Evolutionary conservation across 2,888 invertebrate species (phyloP).

Genomic region (Heteropelma amictum): DNA sequence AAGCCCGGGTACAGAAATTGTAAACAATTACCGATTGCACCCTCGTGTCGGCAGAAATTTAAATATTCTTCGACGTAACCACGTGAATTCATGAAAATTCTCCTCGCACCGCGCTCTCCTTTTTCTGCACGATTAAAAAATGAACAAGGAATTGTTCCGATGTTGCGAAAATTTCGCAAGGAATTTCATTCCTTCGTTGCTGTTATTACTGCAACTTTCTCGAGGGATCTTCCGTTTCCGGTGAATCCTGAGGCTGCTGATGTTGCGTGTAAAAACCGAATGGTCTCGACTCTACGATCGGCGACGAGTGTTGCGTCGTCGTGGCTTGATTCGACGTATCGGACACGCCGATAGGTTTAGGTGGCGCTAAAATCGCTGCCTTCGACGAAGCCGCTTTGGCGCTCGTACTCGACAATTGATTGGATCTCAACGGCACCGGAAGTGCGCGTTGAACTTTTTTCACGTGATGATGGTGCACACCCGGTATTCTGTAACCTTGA

Average conservation of each 20-base stretch:
- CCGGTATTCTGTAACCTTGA: conserved; percentile 81
- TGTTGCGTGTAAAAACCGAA: conserved; percentile 76
- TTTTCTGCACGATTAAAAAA: neutral
- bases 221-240: conserved; percentile 58
- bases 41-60: too few relatives aligned
- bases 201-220: conserved; percentile 49
- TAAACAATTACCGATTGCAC: too few relatives aligned
- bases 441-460: conserved; percentile 71
- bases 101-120: too few relatives aligned
- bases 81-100: too few relatives aligned
- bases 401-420: conserved; percentile 61
- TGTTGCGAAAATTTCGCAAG: too few relatives aligned
- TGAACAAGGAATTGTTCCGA: too few relatives aligned
- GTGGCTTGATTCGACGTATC: conserved; percentile 27
- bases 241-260: conserved; percentile 42
- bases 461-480: conserved; percentile 60
- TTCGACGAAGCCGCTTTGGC: conserved; percentile 59
- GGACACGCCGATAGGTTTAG: conserved; percentile 12
- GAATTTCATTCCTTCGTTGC: neutral
- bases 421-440: conserved; percentile 74
- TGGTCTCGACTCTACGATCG: conserved; percentile 63
- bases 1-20: too few relatives aligned
- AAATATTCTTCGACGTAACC: too few relatives aligned
- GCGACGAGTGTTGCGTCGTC: conserved; percentile 52
- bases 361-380: conserved; percentile 32